Percentiles rank a stretch among this genome's conserved stretches.
Evolutionary conservation across 2,113 vertebrate species (phyloP).

Genomic region (Brienomyrus longianalis): DNA sequence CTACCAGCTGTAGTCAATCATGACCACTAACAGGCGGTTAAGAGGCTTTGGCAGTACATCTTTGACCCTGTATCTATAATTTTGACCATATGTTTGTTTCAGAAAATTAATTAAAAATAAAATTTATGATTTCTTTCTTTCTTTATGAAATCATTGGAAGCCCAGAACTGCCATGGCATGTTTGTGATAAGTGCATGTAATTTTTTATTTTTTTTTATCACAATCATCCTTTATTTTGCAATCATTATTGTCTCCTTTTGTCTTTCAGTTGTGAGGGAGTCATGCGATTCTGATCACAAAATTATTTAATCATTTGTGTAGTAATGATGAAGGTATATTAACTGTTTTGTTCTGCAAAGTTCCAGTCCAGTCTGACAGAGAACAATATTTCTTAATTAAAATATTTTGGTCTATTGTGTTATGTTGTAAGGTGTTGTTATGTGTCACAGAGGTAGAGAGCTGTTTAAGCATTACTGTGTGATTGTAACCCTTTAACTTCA

Average conservation of each 20-base stretch:
- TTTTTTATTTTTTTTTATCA: neutral
- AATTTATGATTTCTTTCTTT: neutral
- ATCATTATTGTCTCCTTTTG: neutral
- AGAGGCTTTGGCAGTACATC: neutral
- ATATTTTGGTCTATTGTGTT: neutral
- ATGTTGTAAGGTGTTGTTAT: neutral
- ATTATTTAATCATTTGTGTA: neutral
- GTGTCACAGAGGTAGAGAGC: neutral
- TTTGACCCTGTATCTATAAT: neutral
- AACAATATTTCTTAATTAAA: neutral
- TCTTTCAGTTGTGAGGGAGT: neutral
- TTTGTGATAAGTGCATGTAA: too few species aligned
- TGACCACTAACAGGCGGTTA: too few species aligned
- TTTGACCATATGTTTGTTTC: neutral
- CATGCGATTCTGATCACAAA: neutral
- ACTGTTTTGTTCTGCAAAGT: neutral
- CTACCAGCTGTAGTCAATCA: too few species aligned
- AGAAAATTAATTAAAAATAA: neutral
- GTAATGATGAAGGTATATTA: neutral
- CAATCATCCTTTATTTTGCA: neutral
- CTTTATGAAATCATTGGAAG: neutral
- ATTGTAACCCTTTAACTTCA: neutral
- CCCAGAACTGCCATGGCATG: neutral
- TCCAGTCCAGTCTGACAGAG: neutral
- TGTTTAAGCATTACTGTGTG: neutral